phyloP scores from a whole-genome alignment of 2,113 vertebrate genomes.

The Cervus canadensis region DNA sequence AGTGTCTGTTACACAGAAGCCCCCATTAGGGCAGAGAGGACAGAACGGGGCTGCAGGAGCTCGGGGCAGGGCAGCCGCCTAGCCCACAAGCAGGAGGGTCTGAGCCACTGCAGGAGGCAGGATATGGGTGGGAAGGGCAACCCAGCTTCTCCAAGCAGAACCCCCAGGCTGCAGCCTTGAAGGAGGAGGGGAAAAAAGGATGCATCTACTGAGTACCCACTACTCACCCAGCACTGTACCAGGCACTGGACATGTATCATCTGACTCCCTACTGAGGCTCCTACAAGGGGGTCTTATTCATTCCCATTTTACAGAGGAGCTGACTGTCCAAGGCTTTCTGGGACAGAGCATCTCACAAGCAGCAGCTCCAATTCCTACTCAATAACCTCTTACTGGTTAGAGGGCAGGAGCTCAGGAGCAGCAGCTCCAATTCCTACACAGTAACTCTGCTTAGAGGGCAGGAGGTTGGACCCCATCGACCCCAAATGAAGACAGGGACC shows the following conservation, averaged over 20 bases:
- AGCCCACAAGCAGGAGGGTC: not conserved
- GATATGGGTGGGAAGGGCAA: not conserved
- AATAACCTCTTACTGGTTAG: not conserved
- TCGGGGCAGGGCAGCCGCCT: not conserved
- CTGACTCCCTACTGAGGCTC: not conserved
- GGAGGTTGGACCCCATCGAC: not conserved
- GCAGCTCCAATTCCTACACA: too few relatives aligned
- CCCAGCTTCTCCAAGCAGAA: not conserved
- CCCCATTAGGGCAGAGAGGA: not conserved
- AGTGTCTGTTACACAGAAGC: not conserved
- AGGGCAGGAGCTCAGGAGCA: too few relatives aligned
- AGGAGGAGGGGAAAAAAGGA: not conserved
- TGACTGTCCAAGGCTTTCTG: not conserved
- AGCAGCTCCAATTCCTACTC: not conserved
- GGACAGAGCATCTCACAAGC: not conserved
- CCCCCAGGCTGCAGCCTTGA: not conserved
- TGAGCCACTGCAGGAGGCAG: rapidly evolving
- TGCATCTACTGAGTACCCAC: not conserved
- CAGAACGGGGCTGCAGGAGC: not conserved
- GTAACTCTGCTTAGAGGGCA: not conserved
- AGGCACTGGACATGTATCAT: not conserved
- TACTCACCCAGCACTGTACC: not conserved
- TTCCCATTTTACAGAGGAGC: not conserved
- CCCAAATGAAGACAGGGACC: not conserved
- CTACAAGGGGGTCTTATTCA: not conserved